Conservation (phyloP, 2,797 vertebrate species). For the Chaenodraco wilsoni region DNA sequence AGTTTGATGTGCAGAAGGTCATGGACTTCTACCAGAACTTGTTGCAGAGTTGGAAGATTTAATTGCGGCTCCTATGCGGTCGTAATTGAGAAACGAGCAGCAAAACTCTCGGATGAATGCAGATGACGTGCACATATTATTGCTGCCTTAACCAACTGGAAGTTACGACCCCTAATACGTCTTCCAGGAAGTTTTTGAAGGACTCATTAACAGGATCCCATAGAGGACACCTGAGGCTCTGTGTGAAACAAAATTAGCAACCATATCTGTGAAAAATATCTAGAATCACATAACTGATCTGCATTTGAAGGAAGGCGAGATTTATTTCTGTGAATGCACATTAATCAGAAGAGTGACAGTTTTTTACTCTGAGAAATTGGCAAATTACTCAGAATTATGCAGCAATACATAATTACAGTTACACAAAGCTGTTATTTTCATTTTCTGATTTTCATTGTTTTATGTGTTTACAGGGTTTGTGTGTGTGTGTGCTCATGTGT, state of each 20-base stretch:
- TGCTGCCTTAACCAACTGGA: slow-evolving; percentile 37
- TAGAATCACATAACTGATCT: not conserved
- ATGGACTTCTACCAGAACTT: slow-evolving; percentile 17
- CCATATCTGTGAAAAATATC: slow-evolving; percentile 23
- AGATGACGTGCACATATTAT: slow-evolving; percentile 29
- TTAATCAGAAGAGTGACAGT: not conserved
- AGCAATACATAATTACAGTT: not conserved
- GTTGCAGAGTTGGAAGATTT: slow-evolving; percentile 31
- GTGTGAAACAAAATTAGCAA: slow-evolving; percentile 14
- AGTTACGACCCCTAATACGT: not conserved
- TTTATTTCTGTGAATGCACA: not conserved
- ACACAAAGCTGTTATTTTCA: not conserved
- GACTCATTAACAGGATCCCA: slow-evolving; percentile 18
- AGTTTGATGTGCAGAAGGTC: slow-evolving; percentile 33
- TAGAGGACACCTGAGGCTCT: slow-evolving; percentile 30
- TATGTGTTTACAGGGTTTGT: slow-evolving; percentile 9
- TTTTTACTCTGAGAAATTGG: not conserved
- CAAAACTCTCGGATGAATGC: slow-evolving; percentile 21
- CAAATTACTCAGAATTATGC: not conserved
- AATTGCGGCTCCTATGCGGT: slow-evolving; percentile 23
- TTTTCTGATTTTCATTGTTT: slow-evolving; percentile 2
- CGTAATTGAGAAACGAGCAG: slow-evolving; percentile 2
- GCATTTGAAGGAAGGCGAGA: not conserved
- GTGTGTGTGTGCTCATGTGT: not conserved
- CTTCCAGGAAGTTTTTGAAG: slow-evolving; percentile 15